These are phyloP conservation scores for Betta splendens DNA, from an alignment of 2,797 vertebrate species.

Conservation along the genomic window DNA sequence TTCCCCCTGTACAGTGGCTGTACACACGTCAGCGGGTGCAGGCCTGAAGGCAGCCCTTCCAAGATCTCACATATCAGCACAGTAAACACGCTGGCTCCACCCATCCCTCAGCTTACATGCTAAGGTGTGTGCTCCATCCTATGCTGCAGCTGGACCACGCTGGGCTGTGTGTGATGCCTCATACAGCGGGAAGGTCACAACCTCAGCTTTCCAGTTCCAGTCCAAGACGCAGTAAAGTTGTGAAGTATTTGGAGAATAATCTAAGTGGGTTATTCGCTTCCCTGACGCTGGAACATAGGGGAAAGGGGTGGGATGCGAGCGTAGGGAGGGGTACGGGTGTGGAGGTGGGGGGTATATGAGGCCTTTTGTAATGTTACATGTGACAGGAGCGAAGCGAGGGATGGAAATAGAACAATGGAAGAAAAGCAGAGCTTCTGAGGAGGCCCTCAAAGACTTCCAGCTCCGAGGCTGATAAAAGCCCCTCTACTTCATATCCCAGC, in stretches of 20 bases:
- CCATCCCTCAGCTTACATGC: constrained; percentile 23
- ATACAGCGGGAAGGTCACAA: constrained; percentile 62
- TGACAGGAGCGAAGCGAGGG: constrained; percentile 81
- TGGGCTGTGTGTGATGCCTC: constrained; percentile 19
- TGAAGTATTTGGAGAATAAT: constrained; percentile 77
- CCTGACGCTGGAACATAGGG: constrained; percentile 67
- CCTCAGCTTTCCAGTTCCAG: constrained; percentile 58
- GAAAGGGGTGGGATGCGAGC: constrained; percentile 56
- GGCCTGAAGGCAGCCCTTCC: constrained; percentile 66
- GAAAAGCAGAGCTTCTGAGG: constrained; percentile 83
- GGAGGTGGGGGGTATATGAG: constrained; percentile 56
- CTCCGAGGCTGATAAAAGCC: constrained; percentile 84
- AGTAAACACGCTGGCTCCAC: constrained; percentile 55
- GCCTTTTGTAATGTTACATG: constrained; percentile 83
- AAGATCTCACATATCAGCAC: constrained; percentile 63
- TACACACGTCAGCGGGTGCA: constrained; percentile 59
- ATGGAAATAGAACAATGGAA: constrained; percentile 83
- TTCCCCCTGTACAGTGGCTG: constrained; percentile 28
- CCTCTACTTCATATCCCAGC: constrained; percentile 75
- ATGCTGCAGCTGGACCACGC: constrained; percentile 18
- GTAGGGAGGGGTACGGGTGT: constrained; percentile 42
- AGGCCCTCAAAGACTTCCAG: constrained; percentile 84
- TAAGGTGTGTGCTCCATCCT: constrained; percentile 16
- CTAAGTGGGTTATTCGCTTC: constrained; percentile 79
- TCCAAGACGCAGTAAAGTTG: constrained; percentile 67